Evolutionary conservation across 53 echinoderm and acorn worm genomes (phyloP), one percentile per base, ranked within the genome.

Genomic region (Hippasteria phrygiana): DNA sequence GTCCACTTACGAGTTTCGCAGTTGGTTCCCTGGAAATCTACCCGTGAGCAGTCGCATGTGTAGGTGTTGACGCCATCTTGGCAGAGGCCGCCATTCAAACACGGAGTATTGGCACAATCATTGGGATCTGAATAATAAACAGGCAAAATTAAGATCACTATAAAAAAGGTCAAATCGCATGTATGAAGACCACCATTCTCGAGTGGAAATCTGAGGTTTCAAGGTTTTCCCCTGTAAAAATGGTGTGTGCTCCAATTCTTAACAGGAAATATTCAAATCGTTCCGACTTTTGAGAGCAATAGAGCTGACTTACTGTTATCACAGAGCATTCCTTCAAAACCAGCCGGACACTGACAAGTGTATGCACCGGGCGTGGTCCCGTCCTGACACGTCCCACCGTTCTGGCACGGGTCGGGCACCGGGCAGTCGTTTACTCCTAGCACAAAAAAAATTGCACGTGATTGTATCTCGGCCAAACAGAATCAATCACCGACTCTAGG

Each of bases 301-400:
- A 35, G 10, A 22, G 1, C 20, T 20, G 4, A 78, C 90, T 89
- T 48, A 89, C 90, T 80, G 40, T 69, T 62, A 55, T 89, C 71
- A 56, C 89, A 89, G 9, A 80, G 55, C 9, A 16, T 46, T 37
- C 89, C 89, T 26, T 28, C 20, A 73, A 89, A 89, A 28, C 89
- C 89, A 29, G 71, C 42, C 8, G 56, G 80, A 55, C 89, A 89
- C 5, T 37, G 40, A 51, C 89, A 89, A 28, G 80, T 12, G 53
- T 36, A 74, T 59, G 11, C 17, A 22, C 48, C n/a, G 16, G 83
- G 63, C 3, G 37, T 75, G 5, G 36, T 75, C 2, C 63, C 83
- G 20, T 75, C 90, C 24, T 62, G 3, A 55, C 90, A 90, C 0
- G 46, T 27, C 24, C 90, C 90, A 50, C 90, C 90, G 28, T 90